These are phyloP conservation scores for Zoanthus sociatus DNA, from an alignment of 92 coral and sea anemone genomes.

Conservation along the genomic window DNA sequence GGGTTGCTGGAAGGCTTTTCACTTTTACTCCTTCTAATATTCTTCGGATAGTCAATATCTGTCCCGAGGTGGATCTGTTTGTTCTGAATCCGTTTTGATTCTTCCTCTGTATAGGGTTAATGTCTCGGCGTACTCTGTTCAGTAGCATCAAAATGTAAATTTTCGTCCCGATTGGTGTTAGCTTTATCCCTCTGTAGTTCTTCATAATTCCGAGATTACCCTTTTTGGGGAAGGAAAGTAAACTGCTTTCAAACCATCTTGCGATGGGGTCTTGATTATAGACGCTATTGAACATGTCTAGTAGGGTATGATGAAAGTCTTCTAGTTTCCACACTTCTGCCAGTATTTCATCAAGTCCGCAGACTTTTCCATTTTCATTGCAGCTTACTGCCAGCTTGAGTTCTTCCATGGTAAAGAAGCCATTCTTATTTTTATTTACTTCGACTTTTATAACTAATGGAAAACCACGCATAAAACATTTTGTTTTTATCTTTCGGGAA, in stretches of 20 bases:
- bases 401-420: neutral
- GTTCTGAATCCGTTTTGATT: conserved; percentile 8
- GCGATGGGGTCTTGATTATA: neutral
- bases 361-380: neutral
- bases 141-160: neutral
- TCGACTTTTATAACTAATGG: too few relatives aligned
- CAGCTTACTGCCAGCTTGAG: neutral
- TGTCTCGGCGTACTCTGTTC: neutral
- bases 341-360: neutral
- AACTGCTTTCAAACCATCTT: neutral
- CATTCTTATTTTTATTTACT: neutral
- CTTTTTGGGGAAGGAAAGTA: conserved; percentile 2
- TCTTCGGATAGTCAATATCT: neutral
- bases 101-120: neutral
- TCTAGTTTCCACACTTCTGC: neutral
- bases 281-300: neutral
- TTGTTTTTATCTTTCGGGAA: too few relatives aligned
- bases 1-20: neutral
- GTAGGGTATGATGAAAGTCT: neutral
- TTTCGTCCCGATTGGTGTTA: neutral
- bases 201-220: neutral
- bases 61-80: neutral
- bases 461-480: too few relatives aligned
- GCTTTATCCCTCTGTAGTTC: conserved; percentile 1
- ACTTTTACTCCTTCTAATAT: neutral